A percentile compares a stretch with the other conserved stretches of the same genome.
phyloP scores from a whole-genome alignment of 2,888 invertebrate species.

The Euspilapteryx auroguttella region DNA sequence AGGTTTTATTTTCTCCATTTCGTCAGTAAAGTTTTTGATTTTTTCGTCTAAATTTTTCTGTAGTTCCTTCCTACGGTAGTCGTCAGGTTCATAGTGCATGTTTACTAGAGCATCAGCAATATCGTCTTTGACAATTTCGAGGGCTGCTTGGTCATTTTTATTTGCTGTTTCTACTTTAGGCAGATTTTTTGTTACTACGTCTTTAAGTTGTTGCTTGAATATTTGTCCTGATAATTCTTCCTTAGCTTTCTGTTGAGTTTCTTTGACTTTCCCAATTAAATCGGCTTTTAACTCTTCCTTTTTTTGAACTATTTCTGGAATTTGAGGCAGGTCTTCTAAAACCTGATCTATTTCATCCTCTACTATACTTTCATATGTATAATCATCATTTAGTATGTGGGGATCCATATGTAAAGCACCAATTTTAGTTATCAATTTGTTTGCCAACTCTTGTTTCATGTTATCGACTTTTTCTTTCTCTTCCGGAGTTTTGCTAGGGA shows the following conservation, averaged over 20 bases:
- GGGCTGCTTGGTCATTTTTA: slow-evolving; percentile 16
- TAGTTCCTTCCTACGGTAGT: too few relatives aligned
- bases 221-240: slow-evolving; percentile 15
- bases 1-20: too few relatives aligned
- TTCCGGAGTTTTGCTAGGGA: slow-evolving; percentile 10
- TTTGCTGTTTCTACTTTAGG: slow-evolving; percentile 13
- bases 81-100: too few relatives aligned
- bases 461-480: slow-evolving; percentile 11
- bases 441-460: slow-evolving; percentile 16
- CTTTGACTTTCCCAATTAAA: slow-evolving; percentile 14
- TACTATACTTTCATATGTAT: slow-evolving; percentile 19
- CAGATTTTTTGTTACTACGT: slow-evolving; percentile 19
- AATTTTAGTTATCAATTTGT: slow-evolving; percentile 17
- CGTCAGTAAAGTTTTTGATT: too few relatives aligned
- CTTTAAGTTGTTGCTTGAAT: slow-evolving; percentile 22
- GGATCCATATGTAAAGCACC: slow-evolving; percentile 23
- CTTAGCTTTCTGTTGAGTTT: slow-evolving; percentile 14
- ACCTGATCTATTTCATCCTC: slow-evolving; percentile 19
- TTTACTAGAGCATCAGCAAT: slow-evolving; percentile 29
- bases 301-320: slow-evolving; percentile 10
- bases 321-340: slow-evolving; percentile 11
- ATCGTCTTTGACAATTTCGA: slow-evolving; percentile 25
- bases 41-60: too few relatives aligned
- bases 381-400: slow-evolving; percentile 19
- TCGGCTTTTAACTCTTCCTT: slow-evolving; percentile 12